phyloP scores from a whole-genome alignment of 2,888 invertebrate genomes.

The Linyphia triangularis region DNA sequence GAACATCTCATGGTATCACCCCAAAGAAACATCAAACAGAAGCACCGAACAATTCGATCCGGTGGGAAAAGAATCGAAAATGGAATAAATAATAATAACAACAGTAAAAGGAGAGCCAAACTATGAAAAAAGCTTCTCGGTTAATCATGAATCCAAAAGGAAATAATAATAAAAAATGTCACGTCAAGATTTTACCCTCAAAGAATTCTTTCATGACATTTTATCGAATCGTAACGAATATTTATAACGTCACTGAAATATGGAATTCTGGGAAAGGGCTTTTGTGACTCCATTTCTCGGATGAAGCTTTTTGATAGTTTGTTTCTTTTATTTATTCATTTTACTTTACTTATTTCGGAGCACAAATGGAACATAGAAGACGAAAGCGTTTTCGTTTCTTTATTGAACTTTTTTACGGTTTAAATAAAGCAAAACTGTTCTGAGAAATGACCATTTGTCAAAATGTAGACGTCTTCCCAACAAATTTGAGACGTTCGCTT shows the following conservation, averaged over 20 bases:
- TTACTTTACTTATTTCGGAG: background rate
- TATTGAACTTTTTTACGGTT: background rate
- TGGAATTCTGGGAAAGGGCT: slow-evolving; percentile 49
- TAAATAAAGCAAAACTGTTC: background rate
- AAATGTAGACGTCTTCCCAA: background rate
- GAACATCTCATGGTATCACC: background rate
- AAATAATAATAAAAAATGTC: slow-evolving; percentile 43
- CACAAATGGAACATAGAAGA: background rate
- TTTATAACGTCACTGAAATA: slow-evolving; percentile 67
- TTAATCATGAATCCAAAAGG: slow-evolving; percentile 51
- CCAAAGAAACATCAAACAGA: slow-evolving; percentile 43
- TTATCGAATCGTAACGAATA: slow-evolving; percentile 68
- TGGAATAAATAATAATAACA: slow-evolving; percentile 18
- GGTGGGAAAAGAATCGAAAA: slow-evolving; percentile 17
- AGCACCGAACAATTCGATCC: slow-evolving; percentile 49
- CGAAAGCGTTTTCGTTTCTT: background rate
- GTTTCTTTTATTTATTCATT: slow-evolving; percentile 22
- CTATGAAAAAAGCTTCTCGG: slow-evolving; percentile 32
- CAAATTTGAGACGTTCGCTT: background rate
- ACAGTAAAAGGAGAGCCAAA: slow-evolving; percentile 3
- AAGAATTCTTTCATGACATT: slow-evolving; percentile 67
- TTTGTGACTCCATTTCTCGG: slow-evolving; percentile 56
- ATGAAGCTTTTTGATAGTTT: slow-evolving; percentile 42
- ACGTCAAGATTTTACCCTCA: slow-evolving; percentile 61
- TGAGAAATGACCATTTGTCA: background rate